Percentiles rank a stretch among this genome's conserved stretches.
phyloP scores from a whole-genome alignment of 2,113 vertebrate genomes.

The Mirza zaza region DNA sequence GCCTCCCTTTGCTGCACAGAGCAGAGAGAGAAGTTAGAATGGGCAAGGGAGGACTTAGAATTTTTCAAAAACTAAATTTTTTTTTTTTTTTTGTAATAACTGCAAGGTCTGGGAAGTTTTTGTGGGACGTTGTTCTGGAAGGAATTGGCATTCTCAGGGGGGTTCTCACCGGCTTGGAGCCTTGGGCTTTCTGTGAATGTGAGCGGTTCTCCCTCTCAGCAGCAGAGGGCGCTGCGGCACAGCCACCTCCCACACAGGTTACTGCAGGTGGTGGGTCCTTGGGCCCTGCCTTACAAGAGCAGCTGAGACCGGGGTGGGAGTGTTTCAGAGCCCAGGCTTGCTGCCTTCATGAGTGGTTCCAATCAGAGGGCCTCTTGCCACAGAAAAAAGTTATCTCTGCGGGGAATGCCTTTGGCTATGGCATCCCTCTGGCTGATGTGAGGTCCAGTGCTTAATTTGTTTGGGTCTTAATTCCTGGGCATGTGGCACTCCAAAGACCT shows the following conservation, averaged over 20 bases:
- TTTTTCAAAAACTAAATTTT: not conserved
- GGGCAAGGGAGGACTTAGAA: not conserved
- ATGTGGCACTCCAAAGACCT: not conserved
- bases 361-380: not conserved
- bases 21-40: not conserved
- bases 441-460: not conserved
- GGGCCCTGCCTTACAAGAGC: not conserved
- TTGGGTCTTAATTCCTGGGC: not conserved
- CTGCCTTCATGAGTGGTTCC: not conserved
- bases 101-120: not conserved
- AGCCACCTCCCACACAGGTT: not conserved
- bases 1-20: not conserved
- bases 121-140: not conserved
- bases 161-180: not conserved
- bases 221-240: slow-evolving; percentile 60
- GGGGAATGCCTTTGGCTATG: not conserved
- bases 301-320: not conserved
- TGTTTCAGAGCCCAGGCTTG: not conserved
- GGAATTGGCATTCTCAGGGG: not conserved
- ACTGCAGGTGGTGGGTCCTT: not conserved
- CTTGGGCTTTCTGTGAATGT: not conserved
- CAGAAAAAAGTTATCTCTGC: not conserved
- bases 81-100: not conserved
- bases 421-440: not conserved
- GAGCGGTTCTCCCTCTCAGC: slow-evolving; percentile 15